Percentiles rank a stretch among this genome's conserved stretches.
These are phyloP conservation scores for Leucophenga montana DNA, from an alignment of 2,888 invertebrate genomes.

Conservation along the genomic window DNA sequence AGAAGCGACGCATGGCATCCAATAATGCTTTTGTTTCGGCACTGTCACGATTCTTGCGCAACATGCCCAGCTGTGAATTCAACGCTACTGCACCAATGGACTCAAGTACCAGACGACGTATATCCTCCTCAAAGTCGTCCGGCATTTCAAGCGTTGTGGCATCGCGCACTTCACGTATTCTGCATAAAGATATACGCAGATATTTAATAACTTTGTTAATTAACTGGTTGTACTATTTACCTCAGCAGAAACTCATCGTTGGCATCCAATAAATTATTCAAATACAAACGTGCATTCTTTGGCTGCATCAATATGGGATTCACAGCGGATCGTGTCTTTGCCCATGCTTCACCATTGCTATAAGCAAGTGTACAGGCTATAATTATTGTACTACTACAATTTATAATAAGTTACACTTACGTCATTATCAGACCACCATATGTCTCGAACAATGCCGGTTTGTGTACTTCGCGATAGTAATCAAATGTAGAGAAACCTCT, in stretches of 20 bases:
- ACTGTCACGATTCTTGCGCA: constrained; percentile 54
- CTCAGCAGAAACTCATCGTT: constrained; percentile 71
- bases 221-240: constrained; percentile 45
- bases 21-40: constrained; percentile 50
- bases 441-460: constrained; percentile 52
- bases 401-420: constrained; percentile 40
- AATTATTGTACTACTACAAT: constrained; percentile 19
- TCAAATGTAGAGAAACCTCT: constrained; percentile 69
- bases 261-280: constrained; percentile 74
- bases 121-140: constrained; percentile 74
- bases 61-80: constrained; percentile 67
- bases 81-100: constrained; percentile 73
- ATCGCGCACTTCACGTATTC: constrained; percentile 67
- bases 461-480: constrained; percentile 68
- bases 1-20: constrained; percentile 43
- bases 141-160: constrained; percentile 69
- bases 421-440: constrained; percentile 54
- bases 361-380: background rate
- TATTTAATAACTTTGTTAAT: background rate
- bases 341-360: constrained; percentile 80
- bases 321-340: constrained; percentile 78
- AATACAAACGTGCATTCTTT: constrained; percentile 75
- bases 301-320: constrained; percentile 81
- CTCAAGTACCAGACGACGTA: constrained; percentile 77
- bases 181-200: too few relatives aligned